Evolutionary conservation across 2,888 invertebrate genomes (phyloP).

Genomic region (Aleiodes alternator): DNA sequence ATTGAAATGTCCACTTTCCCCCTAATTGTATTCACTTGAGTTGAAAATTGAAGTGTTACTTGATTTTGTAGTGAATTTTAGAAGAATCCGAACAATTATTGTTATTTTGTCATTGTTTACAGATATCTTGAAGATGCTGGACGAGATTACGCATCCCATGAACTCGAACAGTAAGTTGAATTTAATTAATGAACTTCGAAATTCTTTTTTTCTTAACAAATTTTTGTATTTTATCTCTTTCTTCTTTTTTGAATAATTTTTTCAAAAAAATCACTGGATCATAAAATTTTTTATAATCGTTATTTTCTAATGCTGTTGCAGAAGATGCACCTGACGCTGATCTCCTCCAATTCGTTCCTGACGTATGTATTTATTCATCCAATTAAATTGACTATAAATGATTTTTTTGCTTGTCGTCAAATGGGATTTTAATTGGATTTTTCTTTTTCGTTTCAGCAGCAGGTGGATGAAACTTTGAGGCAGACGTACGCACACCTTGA

Average conservation of each 20-base stretch:
- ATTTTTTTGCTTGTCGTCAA: neutral
- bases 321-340: conserved; percentile 1
- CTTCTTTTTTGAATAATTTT: too few relatives aligned
- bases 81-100: neutral
- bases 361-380: neutral
- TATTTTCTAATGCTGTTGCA: conserved; percentile 28
- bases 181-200: conserved; percentile 35
- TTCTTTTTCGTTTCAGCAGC: conserved; percentile 57
- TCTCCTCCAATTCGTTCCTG: conserved; percentile 19
- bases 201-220: neutral
- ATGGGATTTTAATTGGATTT: neutral
- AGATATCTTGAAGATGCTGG: conserved; percentile 69
- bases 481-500: conserved; percentile 66
- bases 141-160: conserved; percentile 61
- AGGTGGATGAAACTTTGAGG: conserved; percentile 62
- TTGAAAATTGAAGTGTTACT: conserved; percentile 4
- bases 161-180: conserved; percentile 64
- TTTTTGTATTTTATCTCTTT: too few relatives aligned
- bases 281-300: conserved; percentile 27
- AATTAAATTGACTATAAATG: conserved; percentile 22
- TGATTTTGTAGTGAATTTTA: conserved; percentile 4
- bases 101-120: conserved; percentile 53
- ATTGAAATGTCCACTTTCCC: too few relatives aligned
- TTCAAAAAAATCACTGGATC: too few relatives aligned
- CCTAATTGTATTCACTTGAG: conserved; percentile 27